Conservation (phyloP, 2,113 vertebrate genomes). For the Struthio camelus region DNA sequence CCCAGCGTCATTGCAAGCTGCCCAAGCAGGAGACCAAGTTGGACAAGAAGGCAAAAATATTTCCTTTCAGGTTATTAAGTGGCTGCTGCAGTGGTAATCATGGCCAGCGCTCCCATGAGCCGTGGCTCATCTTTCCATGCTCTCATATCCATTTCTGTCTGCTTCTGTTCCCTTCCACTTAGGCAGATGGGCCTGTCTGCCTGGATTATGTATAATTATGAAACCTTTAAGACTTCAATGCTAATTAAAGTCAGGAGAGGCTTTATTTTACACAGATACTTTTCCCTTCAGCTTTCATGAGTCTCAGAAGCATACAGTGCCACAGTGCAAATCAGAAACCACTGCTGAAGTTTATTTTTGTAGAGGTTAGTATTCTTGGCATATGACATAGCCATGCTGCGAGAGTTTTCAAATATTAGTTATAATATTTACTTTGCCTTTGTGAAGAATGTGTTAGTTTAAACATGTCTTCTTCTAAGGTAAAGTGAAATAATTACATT, state of each 20-base stretch:
- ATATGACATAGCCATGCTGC: background rate
- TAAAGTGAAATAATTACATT: constrained; percentile 15
- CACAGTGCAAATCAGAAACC: constrained; percentile 1
- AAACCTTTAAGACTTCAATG: background rate
- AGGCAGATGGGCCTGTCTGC: background rate
- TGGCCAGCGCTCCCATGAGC: background rate
- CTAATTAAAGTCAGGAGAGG: background rate
- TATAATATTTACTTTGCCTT: constrained; percentile 52
- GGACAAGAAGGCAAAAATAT: background rate
- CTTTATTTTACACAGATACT: background rate
- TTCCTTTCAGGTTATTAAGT: background rate
- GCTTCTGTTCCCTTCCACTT: background rate
- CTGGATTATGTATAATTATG: background rate
- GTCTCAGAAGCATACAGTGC: background rate
- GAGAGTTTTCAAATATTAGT: constrained; percentile 42
- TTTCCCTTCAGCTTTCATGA: background rate
- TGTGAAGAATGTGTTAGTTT: constrained; percentile 38
- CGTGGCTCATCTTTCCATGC: background rate
- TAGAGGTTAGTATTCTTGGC: constrained; percentile 48
- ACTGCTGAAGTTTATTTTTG: constrained; percentile 41
- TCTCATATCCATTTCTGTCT: background rate
- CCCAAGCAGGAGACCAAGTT: background rate
- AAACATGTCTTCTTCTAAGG: constrained; percentile 29
- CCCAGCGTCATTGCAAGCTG: background rate
- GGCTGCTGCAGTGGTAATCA: background rate